These are phyloP conservation scores for Parotia lawesii DNA, from an alignment of 2,113 vertebrate genomes.

Conservation along the genomic window DNA sequence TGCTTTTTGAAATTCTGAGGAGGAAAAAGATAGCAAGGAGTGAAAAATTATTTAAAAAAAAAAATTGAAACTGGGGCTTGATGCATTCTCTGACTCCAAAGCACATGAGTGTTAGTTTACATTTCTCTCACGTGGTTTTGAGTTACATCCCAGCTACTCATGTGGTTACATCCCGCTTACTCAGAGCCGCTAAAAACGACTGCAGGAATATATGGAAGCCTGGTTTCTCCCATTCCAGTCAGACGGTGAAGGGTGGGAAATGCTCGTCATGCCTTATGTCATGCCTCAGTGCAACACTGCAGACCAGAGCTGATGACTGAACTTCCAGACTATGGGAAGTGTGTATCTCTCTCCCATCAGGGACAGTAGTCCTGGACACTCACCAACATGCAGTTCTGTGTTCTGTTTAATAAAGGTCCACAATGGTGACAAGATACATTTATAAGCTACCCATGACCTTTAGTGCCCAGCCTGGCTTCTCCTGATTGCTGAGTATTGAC, in stretches of 20 bases:
- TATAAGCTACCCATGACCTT: not conserved
- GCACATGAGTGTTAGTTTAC: not conserved
- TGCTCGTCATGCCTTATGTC: not conserved
- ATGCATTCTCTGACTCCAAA: not conserved
- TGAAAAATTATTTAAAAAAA: not conserved
- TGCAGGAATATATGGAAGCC: not conserved
- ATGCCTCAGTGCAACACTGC: fast-evolving
- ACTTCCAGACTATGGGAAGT: not conserved
- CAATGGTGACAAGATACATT: not conserved
- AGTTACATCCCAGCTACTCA: not conserved
- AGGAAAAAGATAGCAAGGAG: not conserved
- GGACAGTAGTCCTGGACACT: not conserved
- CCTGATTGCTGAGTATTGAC: not conserved
- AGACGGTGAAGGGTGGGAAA: not conserved
- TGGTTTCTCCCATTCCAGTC: not conserved
- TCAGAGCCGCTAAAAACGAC: not conserved
- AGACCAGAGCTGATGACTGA: not conserved
- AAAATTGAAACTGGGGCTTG: not conserved
- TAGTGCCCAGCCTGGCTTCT: not conserved
- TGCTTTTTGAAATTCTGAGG: not conserved
- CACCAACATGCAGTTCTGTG: not conserved
- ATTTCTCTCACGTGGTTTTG: not conserved
- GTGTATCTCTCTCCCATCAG: not conserved
- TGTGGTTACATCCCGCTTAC: not conserved
- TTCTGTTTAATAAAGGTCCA: not conserved